These are phyloP conservation scores for Loris lydekkerianus DNA, from an alignment of 2,797 vertebrate species.

Conservation along the genomic window DNA sequence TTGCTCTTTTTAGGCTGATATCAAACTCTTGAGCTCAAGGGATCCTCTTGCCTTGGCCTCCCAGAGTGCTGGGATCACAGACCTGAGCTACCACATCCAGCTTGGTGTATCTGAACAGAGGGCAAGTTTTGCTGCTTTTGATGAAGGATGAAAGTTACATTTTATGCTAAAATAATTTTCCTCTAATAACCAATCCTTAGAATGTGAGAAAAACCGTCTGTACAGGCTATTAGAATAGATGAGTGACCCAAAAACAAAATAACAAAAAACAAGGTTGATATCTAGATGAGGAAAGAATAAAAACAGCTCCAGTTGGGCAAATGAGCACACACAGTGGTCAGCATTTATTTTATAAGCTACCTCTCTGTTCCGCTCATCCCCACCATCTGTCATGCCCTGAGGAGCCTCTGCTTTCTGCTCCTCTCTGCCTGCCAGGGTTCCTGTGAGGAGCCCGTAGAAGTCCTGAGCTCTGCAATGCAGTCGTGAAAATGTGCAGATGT, in stretches of 20 bases:
- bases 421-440: not conserved
- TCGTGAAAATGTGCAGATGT: accelerated
- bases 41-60: too few relatives aligned
- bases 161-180: conserved; percentile 3
- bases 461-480: accelerated
- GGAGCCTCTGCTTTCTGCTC: accelerated
- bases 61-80: too few relatives aligned
- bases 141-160: not conserved
- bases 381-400: accelerated
- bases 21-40: too few relatives aligned
- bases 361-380: accelerated
- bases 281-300: not conserved
- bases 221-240: not conserved
- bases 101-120: not conserved
- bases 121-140: not conserved
- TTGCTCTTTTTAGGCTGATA: too few relatives aligned
- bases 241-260: not conserved
- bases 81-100: too few relatives aligned
- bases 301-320: not conserved
- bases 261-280: not conserved
- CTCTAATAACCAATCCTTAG: not conserved
- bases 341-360: not conserved
- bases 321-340: accelerated
- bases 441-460: accelerated
- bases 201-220: not conserved